These are phyloP conservation scores for Peromyscus melanophrys DNA, from an alignment of 2,797 vertebrate species.

Conservation along the genomic window DNA sequence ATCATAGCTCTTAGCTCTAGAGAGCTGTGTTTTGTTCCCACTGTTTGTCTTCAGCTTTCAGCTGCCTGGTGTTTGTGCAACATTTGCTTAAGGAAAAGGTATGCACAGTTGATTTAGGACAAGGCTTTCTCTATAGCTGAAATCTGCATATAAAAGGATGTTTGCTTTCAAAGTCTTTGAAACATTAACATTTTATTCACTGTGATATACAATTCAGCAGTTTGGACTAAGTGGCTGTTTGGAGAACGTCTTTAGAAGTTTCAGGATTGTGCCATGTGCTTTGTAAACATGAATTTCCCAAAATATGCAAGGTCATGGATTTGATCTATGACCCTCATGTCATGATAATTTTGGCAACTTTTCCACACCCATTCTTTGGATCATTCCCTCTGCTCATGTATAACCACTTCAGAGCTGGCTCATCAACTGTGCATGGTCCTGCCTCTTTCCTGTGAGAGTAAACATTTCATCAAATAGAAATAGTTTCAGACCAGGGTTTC, in stretches of 20 bases:
- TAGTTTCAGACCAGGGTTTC: conserved; percentile 82
- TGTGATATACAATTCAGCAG: conserved; percentile 73
- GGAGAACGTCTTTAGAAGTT: conserved; percentile 80
- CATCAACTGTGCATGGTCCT: conserved; percentile 62
- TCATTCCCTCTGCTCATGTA: conserved; percentile 65
- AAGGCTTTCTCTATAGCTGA: conserved; percentile 61
- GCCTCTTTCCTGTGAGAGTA: conserved; percentile 80
- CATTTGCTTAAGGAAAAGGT: conserved; percentile 73
- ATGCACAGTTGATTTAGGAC: conserved; percentile 67
- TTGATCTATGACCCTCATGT: conserved; percentile 78
- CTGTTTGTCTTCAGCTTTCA: conserved; percentile 68
- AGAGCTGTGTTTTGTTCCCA: conserved; percentile 63
- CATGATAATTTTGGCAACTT: conserved; percentile 76
- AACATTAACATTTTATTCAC: conserved; percentile 81
- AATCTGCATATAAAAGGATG: conserved; percentile 78
- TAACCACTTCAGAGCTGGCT: conserved; percentile 80
- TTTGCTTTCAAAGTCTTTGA: conserved; percentile 79
- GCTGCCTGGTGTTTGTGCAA: conserved; percentile 58
- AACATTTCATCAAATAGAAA: conserved; percentile 84
- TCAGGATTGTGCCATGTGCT: conserved; percentile 66
- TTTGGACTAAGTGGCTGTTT: conserved; percentile 75
- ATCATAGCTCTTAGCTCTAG: conserved; percentile 43
- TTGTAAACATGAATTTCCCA: conserved; percentile 86
- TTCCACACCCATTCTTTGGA: conserved; percentile 73
- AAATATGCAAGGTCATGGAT: conserved; percentile 79